Evolutionary conservation across 2,888 invertebrate species (phyloP), one percentile per base, ranked within the genome.

Genomic region (Sinotaia quadrata): DNA sequence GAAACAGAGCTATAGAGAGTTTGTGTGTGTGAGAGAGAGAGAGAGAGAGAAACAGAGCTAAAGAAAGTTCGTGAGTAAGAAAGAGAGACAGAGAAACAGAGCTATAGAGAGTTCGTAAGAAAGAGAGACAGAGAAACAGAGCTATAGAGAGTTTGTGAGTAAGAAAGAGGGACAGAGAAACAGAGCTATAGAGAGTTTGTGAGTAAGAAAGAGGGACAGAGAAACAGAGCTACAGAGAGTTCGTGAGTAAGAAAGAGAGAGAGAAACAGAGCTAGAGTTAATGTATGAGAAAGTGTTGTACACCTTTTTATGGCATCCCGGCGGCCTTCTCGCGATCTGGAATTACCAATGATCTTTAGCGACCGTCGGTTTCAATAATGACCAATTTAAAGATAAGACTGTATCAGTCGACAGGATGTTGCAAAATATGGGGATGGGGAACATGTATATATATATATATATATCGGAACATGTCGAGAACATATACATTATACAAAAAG

Each of bases 1-100:
- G 21, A 18, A 8, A 36, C 12, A 36, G 8, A 21, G 21, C 21
- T 12, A 36, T n/a, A 34, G 10, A 58, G 58, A 58, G 10, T n/a
- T 4, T 36, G 58, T 36, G 29, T n/a, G 29, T 29, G 63, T 54
- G 27, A 18, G 15, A 54, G 52, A 63, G 37, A 37, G 15, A 52
- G 52, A 63, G 37, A 18, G 15, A 36, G 37, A 54, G 52, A 21
- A 24, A 63, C 8, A 34, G 34, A 52, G 56, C 27, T 8, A 21
- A 7, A 41, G 41, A 54, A 18, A 52, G 27, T 41, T 4, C 15
- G 27, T 27, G 8, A 65, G 54, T 41, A n/a, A 5, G 41, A 54
- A 0, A 33, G 37, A 36, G 8, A 60, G 4, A 41, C 29, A 41
- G 44, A 44, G 7, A 44, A 31, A 41, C 15, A 44, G 44, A 44